Conservation (phyloP, 1,140 invertebrate genomes). For the Sinella curviseta region DNA sequence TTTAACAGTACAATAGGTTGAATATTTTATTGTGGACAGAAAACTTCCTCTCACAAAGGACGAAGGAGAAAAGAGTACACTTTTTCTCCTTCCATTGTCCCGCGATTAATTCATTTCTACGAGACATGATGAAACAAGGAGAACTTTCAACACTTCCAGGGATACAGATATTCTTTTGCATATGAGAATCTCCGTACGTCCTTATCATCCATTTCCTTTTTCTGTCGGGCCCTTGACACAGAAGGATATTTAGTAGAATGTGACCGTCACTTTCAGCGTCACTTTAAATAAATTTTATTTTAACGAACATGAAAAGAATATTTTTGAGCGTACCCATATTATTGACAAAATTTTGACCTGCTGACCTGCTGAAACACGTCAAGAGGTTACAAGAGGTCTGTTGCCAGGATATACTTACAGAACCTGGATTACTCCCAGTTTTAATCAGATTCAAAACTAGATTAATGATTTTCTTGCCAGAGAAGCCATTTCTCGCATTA, state of each 20-base stretch:
- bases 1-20: neutral
- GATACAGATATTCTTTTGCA: neutral
- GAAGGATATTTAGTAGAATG: neutral
- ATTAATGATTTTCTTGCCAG: neutral
- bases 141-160: neutral
- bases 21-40: neutral
- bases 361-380: no score
- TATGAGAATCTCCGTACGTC: neutral
- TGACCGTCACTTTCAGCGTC: neutral
- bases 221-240: neutral
- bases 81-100: neutral
- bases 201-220: neutral
- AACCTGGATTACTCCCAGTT: neutral
- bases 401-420: neutral
- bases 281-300: no score
- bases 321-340: neutral
- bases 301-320: no score
- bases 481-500: neutral
- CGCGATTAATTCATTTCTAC: neutral
- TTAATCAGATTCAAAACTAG: neutral
- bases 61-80: neutral
- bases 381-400: no score
- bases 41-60: neutral
- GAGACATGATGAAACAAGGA: neutral
- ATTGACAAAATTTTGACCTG: neutral